Evolutionary conservation across 1,140 invertebrate genomes (phyloP).

Genomic region (Vollenhovia emeryi): DNA sequence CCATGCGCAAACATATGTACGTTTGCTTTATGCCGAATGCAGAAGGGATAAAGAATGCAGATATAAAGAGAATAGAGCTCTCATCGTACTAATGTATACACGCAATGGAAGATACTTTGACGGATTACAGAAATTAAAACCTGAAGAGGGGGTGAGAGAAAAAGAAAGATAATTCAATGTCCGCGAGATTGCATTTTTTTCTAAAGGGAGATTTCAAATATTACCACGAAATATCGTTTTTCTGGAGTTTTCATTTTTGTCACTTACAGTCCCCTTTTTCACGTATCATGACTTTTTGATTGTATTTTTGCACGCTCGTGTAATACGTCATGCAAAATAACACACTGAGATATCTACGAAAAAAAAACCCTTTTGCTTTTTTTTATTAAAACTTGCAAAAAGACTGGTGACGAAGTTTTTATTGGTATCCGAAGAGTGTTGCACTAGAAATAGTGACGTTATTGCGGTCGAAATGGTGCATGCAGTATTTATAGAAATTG

Average conservation of each 20-base stretch:
- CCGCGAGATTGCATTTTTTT: not conserved
- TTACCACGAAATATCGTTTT: not conserved
- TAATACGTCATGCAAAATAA: not conserved
- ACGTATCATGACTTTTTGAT: not conserved
- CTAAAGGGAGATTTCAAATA: not conserved
- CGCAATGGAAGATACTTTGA: not conserved
- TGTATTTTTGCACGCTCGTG: not conserved
- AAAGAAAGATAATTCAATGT: not conserved
- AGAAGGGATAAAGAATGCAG: not conserved
- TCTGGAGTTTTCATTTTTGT: not conserved
- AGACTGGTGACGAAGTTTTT: constrained; percentile 11
- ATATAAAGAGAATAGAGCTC: not conserved
- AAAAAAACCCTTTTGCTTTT: not conserved
- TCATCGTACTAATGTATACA: not conserved
- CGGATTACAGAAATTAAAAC: constrained; percentile 13
- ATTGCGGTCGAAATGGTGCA: constrained; percentile 16
- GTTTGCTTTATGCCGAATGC: not conserved
- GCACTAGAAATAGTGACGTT: not conserved
- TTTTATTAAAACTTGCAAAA: constrained; percentile 7
- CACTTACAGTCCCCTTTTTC: not conserved
- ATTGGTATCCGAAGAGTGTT: constrained; percentile 4
- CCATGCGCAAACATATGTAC: not conserved
- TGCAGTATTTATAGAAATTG: constrained; percentile 8
- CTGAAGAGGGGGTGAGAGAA: not conserved
- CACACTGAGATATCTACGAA: not conserved